A percentile compares a stretch with the other conserved stretches of the same genome.
Evolutionary conservation across 2,797 vertebrate genomes (phyloP).

Genomic region (Linurgus olivaceus): DNA sequence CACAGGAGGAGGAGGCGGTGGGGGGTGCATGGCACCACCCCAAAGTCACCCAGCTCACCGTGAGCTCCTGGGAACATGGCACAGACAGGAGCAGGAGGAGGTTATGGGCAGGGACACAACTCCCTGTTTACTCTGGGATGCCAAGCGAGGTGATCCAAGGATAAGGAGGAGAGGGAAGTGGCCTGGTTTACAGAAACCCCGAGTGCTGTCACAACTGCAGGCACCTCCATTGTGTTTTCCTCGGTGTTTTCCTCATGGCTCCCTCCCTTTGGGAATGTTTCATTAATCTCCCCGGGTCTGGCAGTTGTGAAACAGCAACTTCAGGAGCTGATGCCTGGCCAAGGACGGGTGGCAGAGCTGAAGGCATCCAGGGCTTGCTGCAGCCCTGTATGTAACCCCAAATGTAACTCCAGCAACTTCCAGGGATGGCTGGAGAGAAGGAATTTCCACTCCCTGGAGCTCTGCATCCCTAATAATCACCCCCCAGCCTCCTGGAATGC

Average conservation of each 20-base stretch:
- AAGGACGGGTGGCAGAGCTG: background rate
- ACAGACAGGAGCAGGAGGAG: background rate
- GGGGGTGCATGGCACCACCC: fast-evolving
- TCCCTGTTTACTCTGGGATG: background rate
- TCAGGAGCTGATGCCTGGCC: background rate
- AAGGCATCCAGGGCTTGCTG: background rate
- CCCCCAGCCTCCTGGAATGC: background rate
- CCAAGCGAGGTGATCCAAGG: conserved; percentile 48
- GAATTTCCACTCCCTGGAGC: background rate
- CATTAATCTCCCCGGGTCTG: background rate
- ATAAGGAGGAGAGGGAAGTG: conserved; percentile 33
- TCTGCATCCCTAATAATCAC: background rate
- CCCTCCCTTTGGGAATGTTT: background rate
- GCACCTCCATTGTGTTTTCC: background rate
- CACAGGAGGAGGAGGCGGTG: fast-evolving
- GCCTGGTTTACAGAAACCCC: background rate
- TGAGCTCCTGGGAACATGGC: fast-evolving
- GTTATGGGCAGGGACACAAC: background rate
- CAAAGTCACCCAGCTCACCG: background rate
- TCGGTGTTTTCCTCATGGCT: background rate
- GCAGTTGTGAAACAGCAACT: background rate
- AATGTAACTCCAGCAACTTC: background rate
- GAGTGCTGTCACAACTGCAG: background rate
- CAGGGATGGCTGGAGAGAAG: fast-evolving
- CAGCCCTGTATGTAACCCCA: background rate